These are phyloP conservation scores for Myiozetetes cayanensis DNA, from an alignment of 2,113 vertebrate species.

Conservation along the genomic window DNA sequence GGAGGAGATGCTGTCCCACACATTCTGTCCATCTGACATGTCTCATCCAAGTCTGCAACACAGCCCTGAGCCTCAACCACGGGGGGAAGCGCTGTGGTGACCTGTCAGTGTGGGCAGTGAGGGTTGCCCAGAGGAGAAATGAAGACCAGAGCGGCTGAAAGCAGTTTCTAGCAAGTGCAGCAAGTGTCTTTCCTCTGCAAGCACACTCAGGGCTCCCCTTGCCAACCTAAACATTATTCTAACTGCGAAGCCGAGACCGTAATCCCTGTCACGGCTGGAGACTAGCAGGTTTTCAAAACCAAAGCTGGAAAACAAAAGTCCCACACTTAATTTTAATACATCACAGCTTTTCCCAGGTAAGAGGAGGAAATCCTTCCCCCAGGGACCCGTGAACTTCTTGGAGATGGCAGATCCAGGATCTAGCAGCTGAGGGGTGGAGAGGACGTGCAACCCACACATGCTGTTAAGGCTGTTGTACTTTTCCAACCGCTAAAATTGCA, in stretches of 20 bases:
- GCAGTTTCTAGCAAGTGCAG: neutral
- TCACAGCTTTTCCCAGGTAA: neutral
- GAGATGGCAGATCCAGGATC: neutral
- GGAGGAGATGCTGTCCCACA: fast-evolving
- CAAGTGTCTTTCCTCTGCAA: neutral
- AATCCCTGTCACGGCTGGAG: neutral
- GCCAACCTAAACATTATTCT: constrained; percentile 50
- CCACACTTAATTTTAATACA: neutral
- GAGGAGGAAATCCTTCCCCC: neutral
- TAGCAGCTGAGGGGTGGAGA: neutral
- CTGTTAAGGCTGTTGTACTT: neutral
- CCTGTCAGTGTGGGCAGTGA: neutral
- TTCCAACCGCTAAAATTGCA: neutral
- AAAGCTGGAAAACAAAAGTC: constrained; percentile 18
- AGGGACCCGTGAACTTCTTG: neutral
- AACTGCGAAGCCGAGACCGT: neutral
- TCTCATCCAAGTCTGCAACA: neutral
- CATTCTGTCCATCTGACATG: neutral
- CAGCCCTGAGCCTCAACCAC: fast-evolving
- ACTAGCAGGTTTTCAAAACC: neutral
- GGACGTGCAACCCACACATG: fast-evolving
- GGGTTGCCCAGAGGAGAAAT: neutral
- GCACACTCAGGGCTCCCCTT: neutral
- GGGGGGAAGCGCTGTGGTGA: fast-evolving
- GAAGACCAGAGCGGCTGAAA: neutral